Evolutionary conservation across 2,888 invertebrate genomes (phyloP), one percentile per base, ranked within the genome.

Genomic region (Lasioglossum calceatum): DNA sequence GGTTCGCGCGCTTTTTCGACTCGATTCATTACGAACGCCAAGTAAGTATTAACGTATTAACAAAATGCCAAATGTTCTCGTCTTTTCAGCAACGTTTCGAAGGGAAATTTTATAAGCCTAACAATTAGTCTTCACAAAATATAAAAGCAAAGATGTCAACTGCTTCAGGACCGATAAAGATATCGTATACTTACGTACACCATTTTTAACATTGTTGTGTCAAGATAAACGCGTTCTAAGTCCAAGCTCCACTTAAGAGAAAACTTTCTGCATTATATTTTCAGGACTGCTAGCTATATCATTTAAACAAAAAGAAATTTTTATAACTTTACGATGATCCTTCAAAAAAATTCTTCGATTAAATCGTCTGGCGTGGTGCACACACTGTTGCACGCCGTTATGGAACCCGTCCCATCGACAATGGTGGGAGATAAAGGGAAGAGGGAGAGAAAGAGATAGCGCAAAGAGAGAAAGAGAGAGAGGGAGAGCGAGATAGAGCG

Each of bases 381-480:
- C 12, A 58, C n/a, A n/a, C 58, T 58, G 54, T 54, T 58, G n/a
- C 54, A n/a, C n/a, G 58, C n/a, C n/a, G n/a, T n/a, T 58, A n/a
- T 58, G n/a, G 58, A 58, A 58, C n/a, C n/a, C 58, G n/a, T 58
- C 58, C 58, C 58, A n/a, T n/a, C 58, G 58, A n/a, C n/a, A 10
- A 58, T n/a, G 12, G n/a, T n/a, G n/a, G n/a, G 58, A n/a, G 36
- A 4, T 10, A 67, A 36, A 54, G 2, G 75, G 54, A 5, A 36
- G 71, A n/a, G 64, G 39, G 16, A 50, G 50, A 42, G 44, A 32
- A 54, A 71, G 32, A 54, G 39, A 85, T 47, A 72, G 44, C 19
- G 27, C 44, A 42, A 23, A 10, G 8, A 23, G 23, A 10, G 23
- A n/a, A 10, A n/a, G 54, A 54, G 10, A 23, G 54, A 54, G 54